Evolutionary conservation across 2,113 vertebrate genomes (phyloP).

Genomic region (Semicossyphus pulcher): DNA sequence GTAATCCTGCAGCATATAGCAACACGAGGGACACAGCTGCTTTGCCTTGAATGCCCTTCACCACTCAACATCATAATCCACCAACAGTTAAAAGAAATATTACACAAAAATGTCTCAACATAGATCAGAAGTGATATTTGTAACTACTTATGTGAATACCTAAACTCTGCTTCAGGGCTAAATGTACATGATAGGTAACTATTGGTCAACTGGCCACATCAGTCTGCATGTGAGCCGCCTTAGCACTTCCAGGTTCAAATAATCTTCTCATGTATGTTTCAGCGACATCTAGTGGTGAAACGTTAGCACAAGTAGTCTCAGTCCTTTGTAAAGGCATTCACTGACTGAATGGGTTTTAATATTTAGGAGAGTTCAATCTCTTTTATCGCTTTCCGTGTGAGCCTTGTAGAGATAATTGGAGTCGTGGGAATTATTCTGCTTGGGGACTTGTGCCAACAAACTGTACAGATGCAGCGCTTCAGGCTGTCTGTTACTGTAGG

Average conservation of each 20-base stretch:
- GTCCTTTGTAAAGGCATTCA: slow-evolving; percentile 6
- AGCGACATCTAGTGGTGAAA: background rate
- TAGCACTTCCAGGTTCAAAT: slow-evolving; percentile 57
- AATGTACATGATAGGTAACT: slow-evolving; percentile 20
- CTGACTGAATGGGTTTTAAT: slow-evolving; percentile 38
- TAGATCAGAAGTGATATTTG: slow-evolving; percentile 23
- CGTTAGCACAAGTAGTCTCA: slow-evolving; percentile 11
- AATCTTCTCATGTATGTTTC: slow-evolving; percentile 9
- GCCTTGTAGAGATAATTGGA: slow-evolving; percentile 23
- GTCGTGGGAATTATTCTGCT: slow-evolving; percentile 2
- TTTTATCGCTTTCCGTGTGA: slow-evolving; percentile 27
- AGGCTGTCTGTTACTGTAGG: slow-evolving; percentile 18
- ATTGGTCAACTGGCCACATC: slow-evolving; percentile 35
- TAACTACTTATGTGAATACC: slow-evolving; percentile 27
- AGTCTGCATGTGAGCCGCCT: slow-evolving; percentile 52
- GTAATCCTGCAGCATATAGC: slow-evolving; percentile 26
- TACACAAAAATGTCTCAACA: background rate
- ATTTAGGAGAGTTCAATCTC: background rate
- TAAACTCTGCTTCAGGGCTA: slow-evolving; percentile 48
- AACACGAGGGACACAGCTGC: slow-evolving; percentile 57
- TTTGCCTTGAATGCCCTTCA: slow-evolving; percentile 44
- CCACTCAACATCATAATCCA: slow-evolving; percentile 8
- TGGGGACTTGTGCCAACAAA: slow-evolving; percentile 35
- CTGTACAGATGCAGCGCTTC: slow-evolving; percentile 39
- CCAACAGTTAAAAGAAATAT: slow-evolving; percentile 29